These are phyloP conservation scores for Scaptomyza parva DNA, from an alignment of 2,888 invertebrate species.

Conservation along the genomic window DNA sequence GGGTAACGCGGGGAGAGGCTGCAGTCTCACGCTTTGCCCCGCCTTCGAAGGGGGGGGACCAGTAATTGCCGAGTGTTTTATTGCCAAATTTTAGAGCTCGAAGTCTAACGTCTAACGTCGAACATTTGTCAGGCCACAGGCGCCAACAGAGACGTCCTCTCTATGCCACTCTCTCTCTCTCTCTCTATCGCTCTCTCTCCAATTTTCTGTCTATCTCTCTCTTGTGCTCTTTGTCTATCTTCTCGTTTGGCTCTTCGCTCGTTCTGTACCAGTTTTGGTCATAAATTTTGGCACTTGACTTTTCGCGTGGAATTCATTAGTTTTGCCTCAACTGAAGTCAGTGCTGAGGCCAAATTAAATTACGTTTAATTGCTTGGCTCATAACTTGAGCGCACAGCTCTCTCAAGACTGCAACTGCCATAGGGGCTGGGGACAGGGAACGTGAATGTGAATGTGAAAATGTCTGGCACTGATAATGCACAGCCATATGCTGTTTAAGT, in stretches of 20 bases:
- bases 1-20: neutral
- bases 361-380: constrained; percentile 75
- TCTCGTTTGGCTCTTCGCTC: neutral
- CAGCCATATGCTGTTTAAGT: constrained; percentile 7
- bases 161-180: neutral
- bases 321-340: constrained; percentile 55
- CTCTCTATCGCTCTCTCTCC: neutral
- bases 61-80: constrained; percentile 79
- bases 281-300: constrained; percentile 75
- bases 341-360: constrained; percentile 71
- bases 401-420: constrained; percentile 9
- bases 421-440: constrained; percentile 26
- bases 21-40: constrained; percentile 7
- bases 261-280: constrained; percentile 41
- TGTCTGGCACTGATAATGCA: constrained; percentile 48
- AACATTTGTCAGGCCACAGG: constrained; percentile 71
- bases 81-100: constrained; percentile 75
- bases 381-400: constrained; percentile 55
- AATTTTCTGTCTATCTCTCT: neutral
- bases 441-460: constrained; percentile 39
- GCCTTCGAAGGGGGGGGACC: constrained; percentile 46
- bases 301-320: constrained; percentile 79
- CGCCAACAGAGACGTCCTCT: constrained; percentile 40
- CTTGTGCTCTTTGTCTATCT: neutral
- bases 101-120: constrained; percentile 75